Conservation (phyloP, 2,113 vertebrate genomes). For the Apus apus region DNA sequence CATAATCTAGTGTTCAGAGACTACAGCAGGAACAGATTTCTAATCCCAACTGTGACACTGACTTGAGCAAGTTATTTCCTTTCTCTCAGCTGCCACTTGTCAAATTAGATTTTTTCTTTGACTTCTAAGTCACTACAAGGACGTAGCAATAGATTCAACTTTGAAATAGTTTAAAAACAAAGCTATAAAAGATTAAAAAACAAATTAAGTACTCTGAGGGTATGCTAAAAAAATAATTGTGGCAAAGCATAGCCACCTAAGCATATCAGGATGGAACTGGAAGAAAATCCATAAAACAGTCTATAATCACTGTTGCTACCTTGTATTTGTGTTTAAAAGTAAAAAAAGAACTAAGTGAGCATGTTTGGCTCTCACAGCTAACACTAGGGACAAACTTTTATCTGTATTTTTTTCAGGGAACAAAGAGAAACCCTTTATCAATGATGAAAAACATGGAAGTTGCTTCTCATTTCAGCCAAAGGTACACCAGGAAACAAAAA, state of each 20-base stretch:
- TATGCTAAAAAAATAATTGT: neutral
- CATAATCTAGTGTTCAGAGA: neutral
- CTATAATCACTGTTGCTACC: neutral
- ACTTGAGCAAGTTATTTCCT: slow-evolving; percentile 4
- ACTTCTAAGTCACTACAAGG: neutral
- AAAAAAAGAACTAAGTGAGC: neutral
- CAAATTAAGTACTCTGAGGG: neutral
- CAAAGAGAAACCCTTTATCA: neutral
- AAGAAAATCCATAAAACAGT: neutral
- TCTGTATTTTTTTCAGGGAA: neutral
- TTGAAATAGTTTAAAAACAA: neutral
- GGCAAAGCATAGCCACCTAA: neutral
- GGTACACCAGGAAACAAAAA: neutral
- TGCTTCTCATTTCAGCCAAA: neutral
- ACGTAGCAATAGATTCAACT: neutral
- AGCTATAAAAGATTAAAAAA: neutral
- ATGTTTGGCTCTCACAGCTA: neutral
- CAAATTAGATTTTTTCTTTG: neutral
- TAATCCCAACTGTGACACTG: slow-evolving; percentile 1
- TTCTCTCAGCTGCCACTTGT: neutral
- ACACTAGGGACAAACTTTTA: neutral
- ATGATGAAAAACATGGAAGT: neutral
- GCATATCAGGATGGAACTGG: neutral
- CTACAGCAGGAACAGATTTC: neutral
- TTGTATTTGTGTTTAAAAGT: neutral